Percentiles rank a stretch among this genome's conserved stretches.
Evolutionary conservation across 2,888 invertebrate species (phyloP).

Genomic region (Amblyteles armatorius): DNA sequence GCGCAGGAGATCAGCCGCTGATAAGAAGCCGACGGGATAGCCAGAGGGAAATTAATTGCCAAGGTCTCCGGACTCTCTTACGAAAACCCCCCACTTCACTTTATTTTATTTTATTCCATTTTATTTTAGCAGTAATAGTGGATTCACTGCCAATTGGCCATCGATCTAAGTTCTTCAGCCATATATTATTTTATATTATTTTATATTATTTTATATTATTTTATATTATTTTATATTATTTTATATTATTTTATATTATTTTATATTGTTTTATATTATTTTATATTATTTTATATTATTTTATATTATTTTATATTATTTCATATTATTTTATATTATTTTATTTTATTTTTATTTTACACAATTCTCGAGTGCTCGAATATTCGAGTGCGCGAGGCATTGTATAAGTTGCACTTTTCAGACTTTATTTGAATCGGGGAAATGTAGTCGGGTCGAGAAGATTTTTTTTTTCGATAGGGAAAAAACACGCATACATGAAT

Average conservation of each 20-base stretch:
- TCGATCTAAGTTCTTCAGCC: too few species aligned
- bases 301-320: too few species aligned
- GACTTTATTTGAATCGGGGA: background rate
- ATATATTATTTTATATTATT: too few species aligned
- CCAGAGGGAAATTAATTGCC: slow-evolving; percentile 24
- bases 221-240: too few species aligned
- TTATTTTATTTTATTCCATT: background rate
- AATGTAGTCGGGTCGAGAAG: background rate
- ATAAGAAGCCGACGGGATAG: slow-evolving; percentile 24
- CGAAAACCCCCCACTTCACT: background rate
- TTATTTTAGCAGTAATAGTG: background rate
- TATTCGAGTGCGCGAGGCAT: background rate
- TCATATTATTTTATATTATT: too few species aligned
- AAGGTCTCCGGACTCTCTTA: background rate
- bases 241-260: too few species aligned
- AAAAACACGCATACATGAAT: background rate
- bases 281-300: too few species aligned
- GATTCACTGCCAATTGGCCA: too few species aligned
- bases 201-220: too few species aligned
- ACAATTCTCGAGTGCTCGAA: background rate
- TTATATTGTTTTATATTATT: too few species aligned
- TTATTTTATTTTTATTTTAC: too few species aligned
- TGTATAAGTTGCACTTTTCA: background rate
- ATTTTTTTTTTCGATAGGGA: background rate
- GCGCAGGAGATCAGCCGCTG: background rate